A percentile compares a stretch with the other conserved stretches of the same genome.
Conservation (phyloP, 2,797 vertebrate species). For the Cichlasoma orientale region DNA sequence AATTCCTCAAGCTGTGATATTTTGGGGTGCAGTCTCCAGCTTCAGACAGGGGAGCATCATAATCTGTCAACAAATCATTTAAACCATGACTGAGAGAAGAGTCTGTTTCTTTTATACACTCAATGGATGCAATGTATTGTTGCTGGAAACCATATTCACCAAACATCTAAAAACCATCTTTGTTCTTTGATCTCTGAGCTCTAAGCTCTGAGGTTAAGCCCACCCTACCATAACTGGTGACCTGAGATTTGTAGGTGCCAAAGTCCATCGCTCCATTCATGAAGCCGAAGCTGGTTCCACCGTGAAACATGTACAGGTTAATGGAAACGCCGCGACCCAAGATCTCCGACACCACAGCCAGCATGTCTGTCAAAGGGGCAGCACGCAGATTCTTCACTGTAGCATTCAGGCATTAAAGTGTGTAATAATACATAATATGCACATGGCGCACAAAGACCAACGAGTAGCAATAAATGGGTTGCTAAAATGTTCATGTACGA, state of each 20-base stretch:
- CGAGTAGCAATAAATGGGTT: not conserved
- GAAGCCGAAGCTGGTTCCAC: constrained; percentile 95
- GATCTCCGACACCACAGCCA: constrained; percentile 83
- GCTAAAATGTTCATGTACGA: not conserved
- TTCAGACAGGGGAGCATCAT: constrained; percentile 91
- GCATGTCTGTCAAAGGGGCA: constrained; percentile 68
- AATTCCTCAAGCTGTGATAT: constrained; percentile 84
- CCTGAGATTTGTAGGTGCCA: constrained; percentile 86
- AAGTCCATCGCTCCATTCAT: constrained; percentile 89
- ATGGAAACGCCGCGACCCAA: constrained; percentile 86
- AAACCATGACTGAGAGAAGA: not conserved
- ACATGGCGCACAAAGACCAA: not conserved
- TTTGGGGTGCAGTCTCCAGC: constrained; percentile 91
- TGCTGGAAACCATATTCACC: not conserved
- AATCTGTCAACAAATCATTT: constrained; percentile 81
- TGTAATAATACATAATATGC: too few relatives aligned
- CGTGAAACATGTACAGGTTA: constrained; percentile 97
- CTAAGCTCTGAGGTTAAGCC: not conserved
- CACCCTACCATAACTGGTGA: constrained; percentile 90
- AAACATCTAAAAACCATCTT: not conserved
- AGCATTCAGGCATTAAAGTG: not conserved
- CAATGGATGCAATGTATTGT: not conserved
- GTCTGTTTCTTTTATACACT: not conserved
- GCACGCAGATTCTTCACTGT: not conserved
- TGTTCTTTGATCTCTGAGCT: not conserved